These are phyloP conservation scores for Clunio marinus DNA, from an alignment of 2,888 invertebrate genomes.

Conservation along the genomic window DNA sequence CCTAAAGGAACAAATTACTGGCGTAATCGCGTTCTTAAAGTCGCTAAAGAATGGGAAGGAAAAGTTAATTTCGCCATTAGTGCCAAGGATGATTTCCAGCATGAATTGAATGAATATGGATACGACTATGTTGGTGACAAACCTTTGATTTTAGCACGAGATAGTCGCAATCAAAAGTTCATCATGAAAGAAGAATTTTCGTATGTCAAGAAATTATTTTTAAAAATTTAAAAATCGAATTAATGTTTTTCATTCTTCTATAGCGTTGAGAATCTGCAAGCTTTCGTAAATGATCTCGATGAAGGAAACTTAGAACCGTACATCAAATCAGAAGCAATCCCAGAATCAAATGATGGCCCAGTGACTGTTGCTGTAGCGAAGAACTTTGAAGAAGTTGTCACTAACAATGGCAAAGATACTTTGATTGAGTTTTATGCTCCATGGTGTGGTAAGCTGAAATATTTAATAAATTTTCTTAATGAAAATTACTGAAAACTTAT, in stretches of 20 bases:
- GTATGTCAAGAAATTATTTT: conserved; percentile 52
- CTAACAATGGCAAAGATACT: conserved; percentile 85
- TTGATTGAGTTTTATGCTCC: conserved; percentile 98
- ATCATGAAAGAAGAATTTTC: conserved; percentile 86
- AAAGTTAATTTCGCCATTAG: conserved; percentile 82
- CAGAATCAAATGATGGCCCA: conserved; percentile 75
- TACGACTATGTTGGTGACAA: conserved; percentile 84
- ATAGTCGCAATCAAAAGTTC: conserved; percentile 82
- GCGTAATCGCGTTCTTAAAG: conserved; percentile 93
- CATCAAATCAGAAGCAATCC: conserved; percentile 91
- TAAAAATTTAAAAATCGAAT: neutral
- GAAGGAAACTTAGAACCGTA: conserved; percentile 82
- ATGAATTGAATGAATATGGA: conserved; percentile 92
- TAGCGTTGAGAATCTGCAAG: conserved; percentile 76
- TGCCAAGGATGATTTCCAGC: conserved; percentile 88
- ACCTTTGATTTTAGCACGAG: conserved; percentile 80
- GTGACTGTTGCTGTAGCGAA: conserved; percentile 91
- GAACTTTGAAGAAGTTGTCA: conserved; percentile 93
- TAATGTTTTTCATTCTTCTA: conserved; percentile 40
- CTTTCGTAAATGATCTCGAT: conserved; percentile 78
- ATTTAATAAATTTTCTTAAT: neutral
- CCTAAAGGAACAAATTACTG: conserved; percentile 98
- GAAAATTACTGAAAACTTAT: neutral
- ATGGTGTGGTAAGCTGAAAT: conserved; percentile 57
- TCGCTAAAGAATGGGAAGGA: conserved; percentile 50